These are phyloP conservation scores for Dicaeum eximium DNA, from an alignment of 2,113 vertebrate genomes.

Conservation along the genomic window DNA sequence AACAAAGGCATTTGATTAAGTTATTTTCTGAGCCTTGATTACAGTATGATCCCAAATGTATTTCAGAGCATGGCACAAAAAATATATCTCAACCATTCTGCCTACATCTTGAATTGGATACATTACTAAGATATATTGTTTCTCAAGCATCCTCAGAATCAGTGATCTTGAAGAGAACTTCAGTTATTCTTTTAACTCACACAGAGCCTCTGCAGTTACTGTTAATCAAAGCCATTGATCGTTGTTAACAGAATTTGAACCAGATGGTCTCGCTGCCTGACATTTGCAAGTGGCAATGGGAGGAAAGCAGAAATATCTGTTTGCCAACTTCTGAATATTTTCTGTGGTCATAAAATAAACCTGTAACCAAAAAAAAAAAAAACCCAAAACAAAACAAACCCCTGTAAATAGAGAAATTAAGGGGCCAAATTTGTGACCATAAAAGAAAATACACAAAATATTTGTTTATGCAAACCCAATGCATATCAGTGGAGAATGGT, in stretches of 20 bases:
- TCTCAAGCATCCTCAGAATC: not conserved
- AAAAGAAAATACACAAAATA: not conserved
- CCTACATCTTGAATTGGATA: not conserved
- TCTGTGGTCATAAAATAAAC: not conserved
- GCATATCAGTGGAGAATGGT: not conserved
- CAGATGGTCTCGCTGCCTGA: not conserved
- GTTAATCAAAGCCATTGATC: not conserved
- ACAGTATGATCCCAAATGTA: not conserved
- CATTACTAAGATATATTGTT: not conserved
- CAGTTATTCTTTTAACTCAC: not conserved
- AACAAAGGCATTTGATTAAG: constrained; percentile 28
- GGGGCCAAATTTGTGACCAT: not conserved
- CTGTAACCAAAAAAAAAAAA: not conserved
- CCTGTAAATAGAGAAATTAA: not conserved
- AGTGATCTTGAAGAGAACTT: not conserved
- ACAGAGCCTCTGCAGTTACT: not conserved
- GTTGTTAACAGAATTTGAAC: not conserved
- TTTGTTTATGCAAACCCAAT: not conserved
- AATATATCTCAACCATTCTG: not conserved
- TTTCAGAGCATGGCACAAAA: not conserved
- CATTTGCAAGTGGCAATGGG: not conserved
- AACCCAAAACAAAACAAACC: too few relatives aligned
- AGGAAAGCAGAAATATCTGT: not conserved
- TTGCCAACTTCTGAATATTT: not conserved
- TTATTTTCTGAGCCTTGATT: constrained; percentile 21